Evolutionary conservation across 2,888 invertebrate species (phyloP).

Genomic region (Tetropium fuscum): DNA sequence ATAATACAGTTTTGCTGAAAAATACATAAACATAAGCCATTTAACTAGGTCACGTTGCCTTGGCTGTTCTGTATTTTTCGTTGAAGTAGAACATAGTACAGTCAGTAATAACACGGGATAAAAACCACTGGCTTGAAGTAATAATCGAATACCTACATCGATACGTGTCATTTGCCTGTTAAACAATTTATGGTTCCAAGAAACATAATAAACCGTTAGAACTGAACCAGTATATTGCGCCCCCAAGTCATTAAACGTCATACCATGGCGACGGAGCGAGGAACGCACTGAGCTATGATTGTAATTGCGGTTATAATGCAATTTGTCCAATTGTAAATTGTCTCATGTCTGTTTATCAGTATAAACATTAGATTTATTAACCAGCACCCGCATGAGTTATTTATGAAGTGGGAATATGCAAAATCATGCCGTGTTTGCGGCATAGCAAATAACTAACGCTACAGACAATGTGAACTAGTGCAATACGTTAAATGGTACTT

Average conservation of each 20-base stretch:
- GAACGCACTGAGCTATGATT: conserved; percentile 6
- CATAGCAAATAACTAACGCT: conserved; percentile 11
- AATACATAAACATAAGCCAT: too few relatives aligned
- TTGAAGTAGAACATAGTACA: too few relatives aligned
- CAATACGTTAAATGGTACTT: background rate
- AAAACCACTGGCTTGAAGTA: too few relatives aligned
- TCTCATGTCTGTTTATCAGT: conserved; percentile 14
- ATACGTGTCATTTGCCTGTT: too few relatives aligned
- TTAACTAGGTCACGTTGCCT: too few relatives aligned
- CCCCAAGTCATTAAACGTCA: conserved; percentile 5
- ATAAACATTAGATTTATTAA: conserved; percentile 16
- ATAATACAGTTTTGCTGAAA: too few relatives aligned
- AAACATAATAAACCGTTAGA: too few relatives aligned
- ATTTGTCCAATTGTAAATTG: conserved; percentile 22
- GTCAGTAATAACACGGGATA: too few relatives aligned
- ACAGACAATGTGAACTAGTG: conserved; percentile 13
- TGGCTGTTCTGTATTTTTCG: too few relatives aligned
- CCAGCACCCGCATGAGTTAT: conserved; percentile 18
- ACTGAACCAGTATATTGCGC: too few relatives aligned
- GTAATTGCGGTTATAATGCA: conserved; percentile 22
- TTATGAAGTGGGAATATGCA: conserved; percentile 23
- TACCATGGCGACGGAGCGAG: background rate
- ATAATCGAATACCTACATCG: too few relatives aligned
- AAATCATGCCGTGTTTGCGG: conserved; percentile 6
- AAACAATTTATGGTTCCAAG: too few relatives aligned